Conservation (phyloP, 2,888 invertebrate species). For the Ennomos fuscantarius region DNA sequence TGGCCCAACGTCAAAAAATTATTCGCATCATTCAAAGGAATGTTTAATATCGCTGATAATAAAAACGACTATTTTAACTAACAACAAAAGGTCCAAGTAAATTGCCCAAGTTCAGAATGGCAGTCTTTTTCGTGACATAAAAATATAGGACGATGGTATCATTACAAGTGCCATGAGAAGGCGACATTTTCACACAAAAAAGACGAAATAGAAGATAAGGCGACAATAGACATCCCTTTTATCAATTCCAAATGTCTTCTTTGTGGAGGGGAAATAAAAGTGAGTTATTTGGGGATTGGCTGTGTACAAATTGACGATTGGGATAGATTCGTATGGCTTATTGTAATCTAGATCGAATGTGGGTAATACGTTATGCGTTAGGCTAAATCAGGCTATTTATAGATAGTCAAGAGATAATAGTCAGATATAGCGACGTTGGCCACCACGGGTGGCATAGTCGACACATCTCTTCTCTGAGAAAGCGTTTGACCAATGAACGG, state of each 20-base stretch:
- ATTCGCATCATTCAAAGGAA: constrained; percentile 15
- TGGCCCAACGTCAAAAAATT: constrained; percentile 4
- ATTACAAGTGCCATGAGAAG: constrained; percentile 30
- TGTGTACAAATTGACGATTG: constrained; percentile 26
- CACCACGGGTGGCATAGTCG: neutral
- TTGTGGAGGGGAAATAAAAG: constrained; percentile 38
- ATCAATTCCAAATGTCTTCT: constrained; percentile 37
- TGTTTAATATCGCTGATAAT: constrained; percentile 8
- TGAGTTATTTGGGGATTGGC: constrained; percentile 36
- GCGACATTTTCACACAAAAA: constrained; percentile 37
- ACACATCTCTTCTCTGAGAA: too few relatives aligned
- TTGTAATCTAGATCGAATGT: constrained; percentile 24
- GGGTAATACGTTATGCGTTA: constrained; percentile 23
- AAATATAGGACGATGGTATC: constrained; percentile 33
- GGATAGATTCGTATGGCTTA: constrained; percentile 29
- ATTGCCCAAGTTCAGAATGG: constrained; percentile 26
- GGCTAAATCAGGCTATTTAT: constrained; percentile 23
- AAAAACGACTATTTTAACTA: constrained; percentile 22
- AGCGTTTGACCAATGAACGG: too few relatives aligned
- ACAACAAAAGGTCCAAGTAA: constrained; percentile 26
- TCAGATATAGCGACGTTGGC: constrained; percentile 6
- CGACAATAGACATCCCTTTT: constrained; percentile 40
- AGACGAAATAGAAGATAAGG: constrained; percentile 36
- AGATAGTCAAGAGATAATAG: constrained; percentile 5
- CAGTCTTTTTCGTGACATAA: constrained; percentile 27